These are phyloP conservation scores for Semotilus atromaculatus DNA, from an alignment of 2,797 vertebrate species.

Conservation along the genomic window DNA sequence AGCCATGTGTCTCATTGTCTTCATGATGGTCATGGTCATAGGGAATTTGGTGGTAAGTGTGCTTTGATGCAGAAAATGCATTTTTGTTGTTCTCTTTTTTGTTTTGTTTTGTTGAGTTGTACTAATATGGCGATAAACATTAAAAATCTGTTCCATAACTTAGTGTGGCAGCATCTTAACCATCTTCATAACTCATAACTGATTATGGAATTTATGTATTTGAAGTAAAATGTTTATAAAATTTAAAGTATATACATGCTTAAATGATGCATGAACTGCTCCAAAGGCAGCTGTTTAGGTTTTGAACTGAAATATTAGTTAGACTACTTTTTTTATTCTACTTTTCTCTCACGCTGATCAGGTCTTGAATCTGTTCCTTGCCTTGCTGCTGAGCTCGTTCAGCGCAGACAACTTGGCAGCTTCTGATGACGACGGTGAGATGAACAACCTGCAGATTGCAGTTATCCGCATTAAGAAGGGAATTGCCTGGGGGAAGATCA, in stretches of 20 bases:
- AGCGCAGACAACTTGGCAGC: conserved; percentile 98
- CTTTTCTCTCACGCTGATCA: conserved; percentile 60
- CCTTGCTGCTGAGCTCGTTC: conserved; percentile 98
- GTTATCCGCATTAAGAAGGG: conserved; percentile 95
- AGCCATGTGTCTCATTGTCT: conserved; percentile 97
- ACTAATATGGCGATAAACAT: neutral
- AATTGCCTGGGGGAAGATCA: conserved; percentile 89
- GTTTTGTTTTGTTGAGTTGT: too few relatives aligned
- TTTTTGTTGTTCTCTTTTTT: too few relatives aligned
- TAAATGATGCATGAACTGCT: neutral
- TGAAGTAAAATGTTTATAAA: neutral
- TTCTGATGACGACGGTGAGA: conserved; percentile 94
- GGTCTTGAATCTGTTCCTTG: conserved; percentile 98
- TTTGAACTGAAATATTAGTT: neutral
- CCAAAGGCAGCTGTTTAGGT: neutral
- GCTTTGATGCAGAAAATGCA: neutral
- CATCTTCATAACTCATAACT: neutral
- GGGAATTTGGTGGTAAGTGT: conserved; percentile 97
- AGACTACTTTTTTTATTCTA: neutral
- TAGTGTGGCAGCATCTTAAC: neutral
- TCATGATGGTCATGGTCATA: conserved; percentile 99
- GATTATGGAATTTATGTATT: neutral
- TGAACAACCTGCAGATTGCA: conserved; percentile 97
- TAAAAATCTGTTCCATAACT: neutral
- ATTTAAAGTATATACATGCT: too few relatives aligned